phyloP scores from a whole-genome alignment of 2,888 invertebrate genomes.

The Tachina grossa region DNA sequence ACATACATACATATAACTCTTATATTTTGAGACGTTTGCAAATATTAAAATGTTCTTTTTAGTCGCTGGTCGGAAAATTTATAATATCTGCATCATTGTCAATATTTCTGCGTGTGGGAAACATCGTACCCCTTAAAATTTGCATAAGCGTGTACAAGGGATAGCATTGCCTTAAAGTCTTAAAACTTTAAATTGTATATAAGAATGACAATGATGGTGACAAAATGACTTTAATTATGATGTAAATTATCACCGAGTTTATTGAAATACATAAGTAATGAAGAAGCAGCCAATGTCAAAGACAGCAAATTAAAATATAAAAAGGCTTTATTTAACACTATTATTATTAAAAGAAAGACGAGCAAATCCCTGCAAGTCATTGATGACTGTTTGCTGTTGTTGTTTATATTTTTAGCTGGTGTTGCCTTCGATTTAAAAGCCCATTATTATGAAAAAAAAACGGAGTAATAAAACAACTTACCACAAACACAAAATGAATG shows the following conservation, averaged over 20 bases:
- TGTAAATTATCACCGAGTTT: slow-evolving; percentile 58
- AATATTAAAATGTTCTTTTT: neutral
- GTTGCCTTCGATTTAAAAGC: neutral
- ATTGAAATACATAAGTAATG: slow-evolving; percentile 35
- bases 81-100: neutral
- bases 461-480: slow-evolving; percentile 14
- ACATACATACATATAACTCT: too few species aligned
- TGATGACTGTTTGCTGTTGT: neutral
- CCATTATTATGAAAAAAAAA: slow-evolving; percentile 12
- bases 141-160: neutral
- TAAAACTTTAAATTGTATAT: slow-evolving; percentile 21
- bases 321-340: slow-evolving; percentile 53
- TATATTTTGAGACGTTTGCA: too few species aligned
- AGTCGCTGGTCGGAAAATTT: neutral
- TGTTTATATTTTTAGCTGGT: neutral
- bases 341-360: slow-evolving; percentile 6
- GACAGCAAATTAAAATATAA: slow-evolving; percentile 21
- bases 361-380: slow-evolving; percentile 12
- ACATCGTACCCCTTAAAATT: slow-evolving; percentile 4
- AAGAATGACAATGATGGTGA: slow-evolving; percentile 61
- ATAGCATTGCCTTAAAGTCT: slow-evolving; percentile 4
- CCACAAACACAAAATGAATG: slow-evolving; percentile 54
- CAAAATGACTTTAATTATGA: slow-evolving; percentile 65
- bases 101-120: neutral
- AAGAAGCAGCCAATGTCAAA: slow-evolving; percentile 51